Evolutionary conservation across 2,888 invertebrate species (phyloP), one percentile per base, ranked within the genome.

Genomic region (Papilio elwesi): DNA sequence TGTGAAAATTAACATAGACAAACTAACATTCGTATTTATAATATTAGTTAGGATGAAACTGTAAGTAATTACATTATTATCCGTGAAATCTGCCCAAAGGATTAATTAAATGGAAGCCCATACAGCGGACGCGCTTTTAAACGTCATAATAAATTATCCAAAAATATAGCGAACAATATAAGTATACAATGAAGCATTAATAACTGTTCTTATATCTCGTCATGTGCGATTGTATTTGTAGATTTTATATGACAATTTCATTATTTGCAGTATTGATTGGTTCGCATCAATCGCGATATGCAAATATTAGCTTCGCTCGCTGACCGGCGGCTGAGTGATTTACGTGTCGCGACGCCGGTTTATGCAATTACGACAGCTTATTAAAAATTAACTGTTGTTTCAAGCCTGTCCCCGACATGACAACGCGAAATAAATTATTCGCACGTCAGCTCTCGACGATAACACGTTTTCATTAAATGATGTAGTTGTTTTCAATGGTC

Each of bases 191-290:
- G 52, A 80, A 78, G 77, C 79, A 80, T 80, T 79, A 80, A 79
- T 79, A 77, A 38, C 76, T 78, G 75, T 81, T 81, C 79, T 80
- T 82, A 81, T 81, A 78, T 79, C 77, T 78, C 76, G 77, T 81
- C 79, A 77, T 75, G 78, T 78, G 78, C 82, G 87, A 88, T 87
- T 83, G 77, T 88, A 85, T 91, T 89, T 87, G 89, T 86, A 86
- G 85, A 86, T 88, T 89, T 85, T 87, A 89, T 88, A 87, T 84
- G 88, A 87, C 84, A 88, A 88, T 90, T 90, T 88, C 88, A 90
- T 90, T 92, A 92, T 93, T 93, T 93, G 91, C 91, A 86, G 88
- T 90, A 92, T 92, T 92, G 93, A 93, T 93, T 93, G 91, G 88
- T 85, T 87, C 83, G 89, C 89, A 92, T 93, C 92, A 92, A 92